Evolutionary conservation across 2,888 invertebrate genomes (phyloP), one percentile per base, ranked within the genome.

Genomic region (Mylabris sibirica): DNA sequence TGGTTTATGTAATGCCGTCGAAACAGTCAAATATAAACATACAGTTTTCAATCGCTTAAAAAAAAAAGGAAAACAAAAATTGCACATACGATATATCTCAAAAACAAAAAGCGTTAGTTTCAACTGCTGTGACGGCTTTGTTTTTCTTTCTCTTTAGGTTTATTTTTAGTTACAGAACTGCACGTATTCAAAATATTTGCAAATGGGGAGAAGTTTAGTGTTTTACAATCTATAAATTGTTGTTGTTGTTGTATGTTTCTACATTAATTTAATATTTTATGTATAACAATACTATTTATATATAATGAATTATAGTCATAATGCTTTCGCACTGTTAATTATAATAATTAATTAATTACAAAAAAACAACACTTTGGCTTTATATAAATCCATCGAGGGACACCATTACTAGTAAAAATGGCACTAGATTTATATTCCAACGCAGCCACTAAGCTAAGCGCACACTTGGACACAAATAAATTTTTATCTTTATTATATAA

Each of bases 251-350:
- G 17, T 17, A 44, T 44, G n/a, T 44, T 74, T 76, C 83, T 84
- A 84, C 82, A 81, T 81, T 83, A 83, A 83, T 82, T 82, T 83
- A 81, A 86, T 86, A 86, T 86, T 85, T 85, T 87, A 86, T 87
- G 86, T 87, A 86, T 87, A 88, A 87, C 87, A 87, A 87, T 88
- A 88, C 88, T 86, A 86, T 86, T 86, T 85, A 79, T 82, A 79
- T 82, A 84, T 79, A 80, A 79, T 81, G 77, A 80, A 79, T 77
- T 69, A 78, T 70, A 78, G 80, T 81, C 81, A 79, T 73, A 76
- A 75, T 75, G 84, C 84, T 85, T 84, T 85, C 83, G 84, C 86
- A 87, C 84, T 85, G 84, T 85, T 44, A 44, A 38, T 11, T 35
- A 35, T 41, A n/a, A n/a, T 41, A n/a, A 41, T 38, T 41, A 41